Conservation (phyloP, 1,140 invertebrate genomes). For the Platorchestia sp. region DNA sequence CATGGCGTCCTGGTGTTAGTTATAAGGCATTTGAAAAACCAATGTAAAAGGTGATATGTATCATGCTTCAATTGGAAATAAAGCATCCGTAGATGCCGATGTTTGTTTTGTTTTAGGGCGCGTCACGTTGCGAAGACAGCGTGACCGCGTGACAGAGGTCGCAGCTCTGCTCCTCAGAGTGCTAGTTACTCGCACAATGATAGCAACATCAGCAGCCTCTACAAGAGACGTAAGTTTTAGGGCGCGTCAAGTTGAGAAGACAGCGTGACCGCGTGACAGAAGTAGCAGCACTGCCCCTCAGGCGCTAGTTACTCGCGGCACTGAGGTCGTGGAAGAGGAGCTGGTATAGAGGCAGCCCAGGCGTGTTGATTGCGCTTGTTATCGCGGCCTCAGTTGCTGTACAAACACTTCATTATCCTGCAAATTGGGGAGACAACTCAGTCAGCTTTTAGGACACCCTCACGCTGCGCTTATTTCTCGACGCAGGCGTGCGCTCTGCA, state of each 20-base stretch:
- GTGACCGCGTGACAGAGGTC: too few relatives aligned
- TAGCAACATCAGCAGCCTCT: not conserved
- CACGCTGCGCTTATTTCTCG: conserved; percentile 15
- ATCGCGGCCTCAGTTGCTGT: conserved; percentile 48
- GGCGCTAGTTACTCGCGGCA: not conserved
- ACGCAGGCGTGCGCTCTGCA: not conserved
- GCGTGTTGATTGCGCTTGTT: conserved; percentile 54
- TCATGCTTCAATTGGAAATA: too few relatives aligned
- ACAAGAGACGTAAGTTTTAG: not conserved
- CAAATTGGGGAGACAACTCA: conserved; percentile 50
- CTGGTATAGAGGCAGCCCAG: not conserved
- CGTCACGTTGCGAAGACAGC: too few relatives aligned
- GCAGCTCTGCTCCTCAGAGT: not conserved
- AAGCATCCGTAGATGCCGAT: too few relatives aligned
- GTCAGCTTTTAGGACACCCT: conserved; percentile 13
- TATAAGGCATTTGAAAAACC: too few relatives aligned
- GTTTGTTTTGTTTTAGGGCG: too few relatives aligned
- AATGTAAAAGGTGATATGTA: too few relatives aligned
- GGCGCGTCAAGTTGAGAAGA: too few relatives aligned
- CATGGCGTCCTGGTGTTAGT: too few relatives aligned
- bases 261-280: too few relatives aligned
- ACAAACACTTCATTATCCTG: conserved; percentile 50
- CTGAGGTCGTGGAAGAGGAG: not conserved
- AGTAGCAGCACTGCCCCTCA: not conserved
- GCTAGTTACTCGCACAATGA: not conserved